phyloP scores from a whole-genome alignment of 2,797 vertebrate species.

The Avahi laniger region DNA sequence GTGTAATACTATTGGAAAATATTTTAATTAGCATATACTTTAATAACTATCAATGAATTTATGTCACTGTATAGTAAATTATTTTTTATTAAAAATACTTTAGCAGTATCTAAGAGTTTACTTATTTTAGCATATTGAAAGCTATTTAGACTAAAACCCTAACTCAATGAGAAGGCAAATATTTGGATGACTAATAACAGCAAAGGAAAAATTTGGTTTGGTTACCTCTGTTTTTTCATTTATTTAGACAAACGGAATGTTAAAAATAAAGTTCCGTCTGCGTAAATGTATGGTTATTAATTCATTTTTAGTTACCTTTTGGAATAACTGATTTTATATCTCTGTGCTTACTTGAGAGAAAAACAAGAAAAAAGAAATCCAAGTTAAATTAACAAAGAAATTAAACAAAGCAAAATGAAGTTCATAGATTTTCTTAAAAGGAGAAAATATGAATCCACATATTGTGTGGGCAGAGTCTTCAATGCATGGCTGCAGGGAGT shows the following conservation, averaged over 20 bases:
- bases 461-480: background rate
- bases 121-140: constrained; percentile 53
- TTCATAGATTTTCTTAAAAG: background rate
- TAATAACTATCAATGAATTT: background rate
- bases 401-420: background rate
- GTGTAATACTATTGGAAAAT: background rate
- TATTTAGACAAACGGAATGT: constrained; percentile 37
- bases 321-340: background rate
- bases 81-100: background rate
- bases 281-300: constrained; percentile 5
- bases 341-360: background rate
- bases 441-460: background rate
- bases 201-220: constrained; percentile 46
- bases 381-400: background rate
- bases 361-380: background rate
- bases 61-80: background rate
- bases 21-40: background rate
- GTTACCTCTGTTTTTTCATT: constrained; percentile 8
- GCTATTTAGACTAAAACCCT: constrained; percentile 13
- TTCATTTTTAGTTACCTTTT: background rate
- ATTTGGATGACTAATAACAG: constrained; percentile 63
- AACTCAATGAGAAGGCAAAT: constrained; percentile 38
- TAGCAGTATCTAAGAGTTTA: background rate
- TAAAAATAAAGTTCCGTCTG: constrained; percentile 13
- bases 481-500: too few species aligned